These are phyloP conservation scores for Julus scanicus DNA, from an alignment of 2,888 invertebrate genomes.

Conservation along the genomic window DNA sequence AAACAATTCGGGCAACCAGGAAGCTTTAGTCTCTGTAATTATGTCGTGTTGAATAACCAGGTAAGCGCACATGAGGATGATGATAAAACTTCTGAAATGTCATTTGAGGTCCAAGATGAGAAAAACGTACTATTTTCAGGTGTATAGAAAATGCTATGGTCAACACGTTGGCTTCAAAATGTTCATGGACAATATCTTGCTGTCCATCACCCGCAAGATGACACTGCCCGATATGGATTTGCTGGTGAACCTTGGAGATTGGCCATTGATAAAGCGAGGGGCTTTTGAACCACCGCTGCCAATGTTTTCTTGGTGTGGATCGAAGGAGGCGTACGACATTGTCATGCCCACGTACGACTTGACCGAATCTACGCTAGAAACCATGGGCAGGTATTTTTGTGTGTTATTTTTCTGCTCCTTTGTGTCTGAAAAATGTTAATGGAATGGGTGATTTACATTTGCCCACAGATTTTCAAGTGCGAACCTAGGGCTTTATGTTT, in stretches of 20 bases:
- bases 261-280: conserved; percentile 77
- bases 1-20: conserved; percentile 80
- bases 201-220: conserved; percentile 84
- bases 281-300: conserved; percentile 71
- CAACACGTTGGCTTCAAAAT: conserved; percentile 95
- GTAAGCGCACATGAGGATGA: conserved; percentile 63
- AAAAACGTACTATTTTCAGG: conserved; percentile 63
- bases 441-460: too few species aligned
- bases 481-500: too few species aligned
- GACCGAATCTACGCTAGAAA: conserved; percentile 90
- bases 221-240: conserved; percentile 87
- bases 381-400: conserved; percentile 85
- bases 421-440: too few species aligned
- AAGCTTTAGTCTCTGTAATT: conserved; percentile 89
- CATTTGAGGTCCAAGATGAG: background rate
- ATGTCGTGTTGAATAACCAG: conserved; percentile 83
- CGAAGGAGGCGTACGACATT: conserved; percentile 84
- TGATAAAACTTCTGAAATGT: too few species aligned
- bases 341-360: conserved; percentile 95
- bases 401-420: background rate
- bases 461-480: too few species aligned
- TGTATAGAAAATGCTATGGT: conserved; percentile 90
- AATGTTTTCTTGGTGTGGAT: conserved; percentile 97
- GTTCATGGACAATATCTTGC: conserved; percentile 88
- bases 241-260: conserved; percentile 93